Conservation (phyloP, 2,888 invertebrate species). For the Schizaphis graminum region DNA sequence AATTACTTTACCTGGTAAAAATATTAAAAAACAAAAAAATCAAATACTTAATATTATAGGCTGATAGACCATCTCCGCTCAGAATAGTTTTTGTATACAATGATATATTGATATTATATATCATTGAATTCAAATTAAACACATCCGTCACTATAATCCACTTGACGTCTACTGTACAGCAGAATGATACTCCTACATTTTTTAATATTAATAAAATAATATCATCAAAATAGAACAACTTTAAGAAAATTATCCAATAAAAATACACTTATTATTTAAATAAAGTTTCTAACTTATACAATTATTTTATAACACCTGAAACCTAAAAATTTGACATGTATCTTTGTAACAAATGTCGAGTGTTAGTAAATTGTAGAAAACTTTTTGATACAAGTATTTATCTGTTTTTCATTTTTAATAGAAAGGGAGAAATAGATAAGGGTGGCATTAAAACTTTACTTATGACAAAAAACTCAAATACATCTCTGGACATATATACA, state of each 20-base stretch:
- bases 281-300: neutral
- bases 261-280: neutral
- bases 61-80: no score
- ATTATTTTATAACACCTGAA: neutral
- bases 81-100: no score
- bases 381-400: neutral
- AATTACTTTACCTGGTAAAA: no score
- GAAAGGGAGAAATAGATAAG: fast-evolving
- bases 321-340: neutral
- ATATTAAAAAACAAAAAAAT: no score
- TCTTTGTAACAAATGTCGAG: neutral
- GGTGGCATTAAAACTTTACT: neutral
- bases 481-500: neutral
- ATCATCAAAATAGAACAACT: neutral
- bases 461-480: neutral
- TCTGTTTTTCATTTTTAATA: neutral
- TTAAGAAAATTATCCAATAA: neutral
- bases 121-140: no score
- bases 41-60: no score
- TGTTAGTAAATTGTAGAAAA: neutral
- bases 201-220: neutral
- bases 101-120: no score
- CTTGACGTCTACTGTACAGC: no score
- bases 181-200: no score
- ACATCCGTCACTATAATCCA: no score